phyloP scores from a whole-genome alignment of 2,797 vertebrate species.

The Enteromius argenteus region DNA sequence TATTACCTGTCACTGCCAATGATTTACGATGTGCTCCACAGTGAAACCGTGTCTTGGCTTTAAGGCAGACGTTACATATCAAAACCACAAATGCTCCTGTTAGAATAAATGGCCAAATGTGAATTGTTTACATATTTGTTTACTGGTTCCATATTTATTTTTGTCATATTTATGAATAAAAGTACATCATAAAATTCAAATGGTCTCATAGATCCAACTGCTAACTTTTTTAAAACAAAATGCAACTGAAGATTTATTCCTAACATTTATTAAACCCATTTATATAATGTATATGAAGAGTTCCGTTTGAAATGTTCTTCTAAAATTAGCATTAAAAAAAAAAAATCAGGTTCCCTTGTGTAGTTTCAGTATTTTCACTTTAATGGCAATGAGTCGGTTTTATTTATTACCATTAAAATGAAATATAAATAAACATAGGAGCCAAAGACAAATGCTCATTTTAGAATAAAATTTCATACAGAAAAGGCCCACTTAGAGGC shows the following conservation, averaged over 20 bases:
- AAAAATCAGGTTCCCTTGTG: too few species aligned
- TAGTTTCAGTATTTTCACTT: too few species aligned
- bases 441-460: too few species aligned
- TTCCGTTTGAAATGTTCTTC: too few species aligned
- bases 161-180: conserved; percentile 67
- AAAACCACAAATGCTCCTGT: conserved; percentile 17
- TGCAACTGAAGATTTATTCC: background rate
- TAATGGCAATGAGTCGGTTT: too few species aligned
- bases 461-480: too few species aligned
- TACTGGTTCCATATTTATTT: conserved; percentile 52
- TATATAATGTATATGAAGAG: too few species aligned
- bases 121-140: conserved; percentile 66
- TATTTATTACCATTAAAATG: too few species aligned
- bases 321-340: too few species aligned
- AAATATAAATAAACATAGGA: too few species aligned
- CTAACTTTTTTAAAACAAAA: background rate
- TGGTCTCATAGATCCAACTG: conserved; percentile 3
- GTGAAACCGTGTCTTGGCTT: conserved; percentile 18
- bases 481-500: too few species aligned
- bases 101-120: conserved; percentile 54
- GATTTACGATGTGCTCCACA: background rate
- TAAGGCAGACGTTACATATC: conserved; percentile 31
- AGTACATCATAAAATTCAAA: conserved; percentile 5
- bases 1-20: conserved; percentile 22
- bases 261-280: background rate